Base-by-base conservation (phyloP, 2,888 invertebrate species). In the Aspidapion aeneum region DNA sequence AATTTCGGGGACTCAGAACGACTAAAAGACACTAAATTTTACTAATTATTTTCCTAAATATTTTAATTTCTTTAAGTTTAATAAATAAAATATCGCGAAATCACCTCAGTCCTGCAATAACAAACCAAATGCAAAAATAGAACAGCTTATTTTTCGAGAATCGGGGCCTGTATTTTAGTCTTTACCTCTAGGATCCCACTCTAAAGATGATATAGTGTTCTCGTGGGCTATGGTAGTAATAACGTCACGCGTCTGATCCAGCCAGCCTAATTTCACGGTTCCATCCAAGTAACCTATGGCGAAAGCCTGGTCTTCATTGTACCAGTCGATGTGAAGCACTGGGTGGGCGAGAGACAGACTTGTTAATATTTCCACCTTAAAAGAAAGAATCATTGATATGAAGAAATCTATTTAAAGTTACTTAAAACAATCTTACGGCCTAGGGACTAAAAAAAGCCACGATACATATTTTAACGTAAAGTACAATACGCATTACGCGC, bases 221-320 rank as follows among this genome's bases (percentile, higher is more conserved):
- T 81, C 79, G 69, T 82, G 82, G 0, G 80, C 81, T 63, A 76
- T 75, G 1, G 78, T 66, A 1, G 78, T 77, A 21, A 78, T 71
- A 12, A 79, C 73, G 49, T 76, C 75, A 21, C 70, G 72, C 60
- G 77, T 75, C 54, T 76, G 70, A 65, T 78, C 74, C 59, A 80
- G 71, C 60, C 76, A 74, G 22, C 81, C 81, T 35, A 84, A 69
- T 69, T 81, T 81, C 1, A 84, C 73, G 16, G 79, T 78, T 1
- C 87, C 86, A 75, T 86, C 85, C 56, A 80, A 77, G 72, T 82
- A 86, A 9, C 82, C 85, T 16, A 86, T 80, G 17, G 84, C 84
- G 75, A 85, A 85, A 48, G 80, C 77, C 63, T 81, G 79, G 57
- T 84, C 82, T 72, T 85, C 84, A 67, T 83, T 80, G 69, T 79